Evolutionary conservation across 1,140 invertebrate species (phyloP).

Genomic region (Patella vulgata): DNA sequence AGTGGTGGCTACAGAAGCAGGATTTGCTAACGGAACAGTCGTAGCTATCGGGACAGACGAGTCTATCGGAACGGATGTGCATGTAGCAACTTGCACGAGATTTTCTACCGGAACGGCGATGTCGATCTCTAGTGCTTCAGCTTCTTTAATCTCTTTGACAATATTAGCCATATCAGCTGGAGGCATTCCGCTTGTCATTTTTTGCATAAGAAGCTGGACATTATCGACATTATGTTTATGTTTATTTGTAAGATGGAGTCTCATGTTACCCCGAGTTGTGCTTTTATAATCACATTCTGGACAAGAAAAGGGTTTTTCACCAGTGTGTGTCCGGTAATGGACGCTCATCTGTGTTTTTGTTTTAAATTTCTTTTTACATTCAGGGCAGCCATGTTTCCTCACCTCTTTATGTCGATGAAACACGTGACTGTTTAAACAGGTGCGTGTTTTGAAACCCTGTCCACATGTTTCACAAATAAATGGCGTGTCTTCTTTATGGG

Average conservation of each 20-base stretch:
- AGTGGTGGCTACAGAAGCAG: no score
- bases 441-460: constrained; percentile 48
- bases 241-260: constrained; percentile 46
- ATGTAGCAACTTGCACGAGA: no score
- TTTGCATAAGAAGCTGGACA: constrained; percentile 39
- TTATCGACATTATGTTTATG: constrained; percentile 36
- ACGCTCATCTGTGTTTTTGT: constrained; percentile 98
- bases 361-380: constrained; percentile 97
- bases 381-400: constrained; percentile 85
- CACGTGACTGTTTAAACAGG: constrained; percentile 50
- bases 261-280: constrained; percentile 54
- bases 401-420: constrained; percentile 47
- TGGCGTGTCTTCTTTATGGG: constrained; percentile 44
- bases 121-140: not conserved
- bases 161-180: not conserved
- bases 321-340: constrained; percentile 96
- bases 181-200: constrained; percentile 10
- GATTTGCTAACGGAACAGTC: no score
- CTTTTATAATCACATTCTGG: constrained; percentile 80
- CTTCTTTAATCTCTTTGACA: not conserved
- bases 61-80: no score
- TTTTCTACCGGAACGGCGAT: no score
- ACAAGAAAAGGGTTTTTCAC: constrained; percentile 88
- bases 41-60: no score
- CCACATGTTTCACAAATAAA: constrained; percentile 55